Conservation (phyloP, 64 coral and sea anemone genomes). For the Pocillopora damicornis region DNA sequence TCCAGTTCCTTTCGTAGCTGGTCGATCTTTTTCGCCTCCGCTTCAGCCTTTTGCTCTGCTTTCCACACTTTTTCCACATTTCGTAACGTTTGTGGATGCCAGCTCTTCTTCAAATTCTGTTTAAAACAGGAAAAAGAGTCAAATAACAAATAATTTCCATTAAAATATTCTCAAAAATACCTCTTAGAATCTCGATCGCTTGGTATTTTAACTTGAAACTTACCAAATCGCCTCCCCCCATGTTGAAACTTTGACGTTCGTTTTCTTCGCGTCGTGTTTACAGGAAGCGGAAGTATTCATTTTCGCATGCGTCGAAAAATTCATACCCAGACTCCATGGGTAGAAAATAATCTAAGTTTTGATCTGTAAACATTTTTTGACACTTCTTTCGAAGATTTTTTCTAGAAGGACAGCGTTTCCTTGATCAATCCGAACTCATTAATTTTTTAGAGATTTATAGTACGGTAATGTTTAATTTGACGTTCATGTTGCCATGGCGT, state of each 20-base stretch:
- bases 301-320: not conserved
- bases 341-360: too few species aligned
- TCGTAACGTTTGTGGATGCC: conserved; percentile 98
- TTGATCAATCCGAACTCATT: not conserved
- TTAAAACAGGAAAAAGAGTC: conserved; percentile 13
- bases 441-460: not conserved
- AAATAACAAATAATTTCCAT: not conserved
- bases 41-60: conserved; percentile 94
- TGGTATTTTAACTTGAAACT: conserved; percentile 24
- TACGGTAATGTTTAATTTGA: not conserved
- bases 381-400: too few species aligned
- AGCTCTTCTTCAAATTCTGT: conserved; percentile 99
- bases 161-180: not conserved
- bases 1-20: conserved; percentile 85
- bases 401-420: not conserved
- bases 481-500: conserved; percentile 26
- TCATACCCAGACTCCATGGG: not conserved
- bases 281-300: not conserved
- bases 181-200: not conserved
- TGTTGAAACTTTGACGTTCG: conserved; percentile 6
- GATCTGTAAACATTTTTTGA: too few species aligned
- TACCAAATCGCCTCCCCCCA: conserved; percentile 97
- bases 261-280: not conserved
- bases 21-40: conserved; percentile 95
- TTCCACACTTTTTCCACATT: conserved; percentile 99